These are phyloP conservation scores for Crambe crambe DNA, from an alignment of 37 sponge, comb jelly and placozoan genomes.

Conservation along the genomic window DNA sequence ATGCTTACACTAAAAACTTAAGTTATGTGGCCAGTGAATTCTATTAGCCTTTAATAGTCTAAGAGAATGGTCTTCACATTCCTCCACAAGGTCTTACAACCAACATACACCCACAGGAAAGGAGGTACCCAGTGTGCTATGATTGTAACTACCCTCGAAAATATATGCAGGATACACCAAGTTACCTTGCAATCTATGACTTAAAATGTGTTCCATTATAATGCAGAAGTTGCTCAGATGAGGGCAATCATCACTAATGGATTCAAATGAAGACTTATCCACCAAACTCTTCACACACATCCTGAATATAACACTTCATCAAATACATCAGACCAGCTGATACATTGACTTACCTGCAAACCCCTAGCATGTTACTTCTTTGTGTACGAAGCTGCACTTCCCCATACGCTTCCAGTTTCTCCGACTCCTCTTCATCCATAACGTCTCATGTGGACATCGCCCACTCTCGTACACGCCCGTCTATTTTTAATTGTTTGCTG, in stretches of 20 bases:
- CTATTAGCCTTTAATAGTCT: too few species aligned
- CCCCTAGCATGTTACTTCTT: constrained; percentile 50
- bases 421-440: not conserved
- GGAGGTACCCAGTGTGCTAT: too few species aligned
- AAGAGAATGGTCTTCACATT: too few species aligned
- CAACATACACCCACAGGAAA: too few species aligned
- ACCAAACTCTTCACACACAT: constrained; percentile 87
- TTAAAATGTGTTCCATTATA: constrained; percentile 72
- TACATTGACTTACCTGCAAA: constrained; percentile 36
- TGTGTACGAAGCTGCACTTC: constrained; percentile 23
- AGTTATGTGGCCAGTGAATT: too few species aligned
- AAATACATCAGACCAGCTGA: not conserved
- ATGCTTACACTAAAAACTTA: too few species aligned
- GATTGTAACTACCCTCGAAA: too few species aligned
- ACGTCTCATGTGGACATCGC: too few species aligned
- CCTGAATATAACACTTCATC: constrained; percentile 13
- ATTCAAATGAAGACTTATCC: constrained; percentile 80
- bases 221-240: constrained; percentile 77
- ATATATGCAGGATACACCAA: not conserved
- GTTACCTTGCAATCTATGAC: constrained; percentile 60
- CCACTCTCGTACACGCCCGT: too few species aligned
- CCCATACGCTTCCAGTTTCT: not conserved
- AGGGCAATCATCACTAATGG: constrained; percentile 64
- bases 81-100: too few species aligned
- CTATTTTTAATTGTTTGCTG: not conserved